Conservation (phyloP, 2,888 invertebrate species). For the Tachystola acroxantha region DNA sequence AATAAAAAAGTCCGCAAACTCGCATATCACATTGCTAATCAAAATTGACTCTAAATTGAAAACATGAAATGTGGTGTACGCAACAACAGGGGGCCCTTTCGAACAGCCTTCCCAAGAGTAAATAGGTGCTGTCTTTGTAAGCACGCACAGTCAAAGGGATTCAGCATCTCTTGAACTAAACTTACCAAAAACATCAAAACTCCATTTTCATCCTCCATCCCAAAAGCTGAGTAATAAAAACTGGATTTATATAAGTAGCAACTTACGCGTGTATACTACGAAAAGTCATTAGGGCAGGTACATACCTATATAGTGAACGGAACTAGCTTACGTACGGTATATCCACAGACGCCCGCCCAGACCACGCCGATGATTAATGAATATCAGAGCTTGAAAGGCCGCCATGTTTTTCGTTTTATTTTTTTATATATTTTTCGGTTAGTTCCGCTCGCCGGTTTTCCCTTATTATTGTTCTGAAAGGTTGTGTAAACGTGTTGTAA, state of each 20-base stretch:
- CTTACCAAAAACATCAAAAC: too few species aligned
- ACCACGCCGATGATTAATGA: slow-evolving; percentile 63
- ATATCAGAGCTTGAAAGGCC: slow-evolving; percentile 55
- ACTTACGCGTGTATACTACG: slow-evolving; percentile 15
- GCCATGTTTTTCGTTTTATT: slow-evolving; percentile 41
- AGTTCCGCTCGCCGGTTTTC: slow-evolving; percentile 24
- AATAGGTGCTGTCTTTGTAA: too few species aligned
- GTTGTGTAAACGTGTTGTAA: slow-evolving; percentile 7
- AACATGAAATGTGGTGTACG: too few species aligned
- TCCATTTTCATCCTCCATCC: too few species aligned
- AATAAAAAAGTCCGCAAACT: too few species aligned
- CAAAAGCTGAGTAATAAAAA: neutral
- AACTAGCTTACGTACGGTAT: slow-evolving; percentile 28
- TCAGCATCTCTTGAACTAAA: too few species aligned
- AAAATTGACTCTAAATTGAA: too few species aligned
- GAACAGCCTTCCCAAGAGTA: too few species aligned
- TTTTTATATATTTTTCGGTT: slow-evolving; percentile 27
- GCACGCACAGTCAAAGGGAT: too few species aligned
- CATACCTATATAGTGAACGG: slow-evolving; percentile 19
- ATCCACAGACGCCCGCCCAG: slow-evolving; percentile 48
- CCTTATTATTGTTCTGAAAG: slow-evolving; percentile 8
- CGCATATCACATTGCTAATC: too few species aligned
- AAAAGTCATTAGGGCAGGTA: slow-evolving; percentile 45
- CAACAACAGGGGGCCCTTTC: too few species aligned
- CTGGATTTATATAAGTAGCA: neutral